Evolutionary conservation across 1,140 invertebrate genomes (phyloP), one percentile per base, ranked within the genome.

Genomic region (Atopsyche davidsoni): DNA sequence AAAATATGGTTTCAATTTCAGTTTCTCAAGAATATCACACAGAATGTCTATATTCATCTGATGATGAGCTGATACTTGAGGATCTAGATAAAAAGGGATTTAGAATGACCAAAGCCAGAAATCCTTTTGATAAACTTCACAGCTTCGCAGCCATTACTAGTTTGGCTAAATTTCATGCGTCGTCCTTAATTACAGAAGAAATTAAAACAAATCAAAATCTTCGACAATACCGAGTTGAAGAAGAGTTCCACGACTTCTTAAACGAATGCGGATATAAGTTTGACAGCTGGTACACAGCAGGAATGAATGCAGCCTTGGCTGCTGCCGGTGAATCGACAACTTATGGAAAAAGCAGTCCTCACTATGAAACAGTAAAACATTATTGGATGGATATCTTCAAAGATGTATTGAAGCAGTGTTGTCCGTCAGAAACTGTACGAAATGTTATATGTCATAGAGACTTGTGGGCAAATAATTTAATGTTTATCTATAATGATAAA

Each of bases 401-500:
- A 22, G 45, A 54, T 14, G 64, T 60, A 10, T 54, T 69, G 35
- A 43, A 54, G 35, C 42, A 69, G 18, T 53, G 58, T 28, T 49
- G 64, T 22, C 21, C 25, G 10, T 64, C 64, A 22, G 24, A 41
- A 6, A 57, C 61, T 18, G 53, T 60, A 18, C 57, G 62, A 28
- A 81, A 79, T 50, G 80, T 81, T 0, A 63, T 82, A 6, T 73
- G 70, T 35, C 82, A 82, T 60, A 73, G 76, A 0, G 77, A 84
- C 65, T 62, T 78, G 3, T 82, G 80, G 80, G 68, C 72, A 14
- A 80, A 78, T 28, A 83, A 83, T 58, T 56, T 82, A 0, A 64
- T 82, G 53, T 82, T 79, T 59, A 75, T 72, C 53, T 79, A 79
- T 42, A 62, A 70, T 44, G 13, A 68, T 22, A 32, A 56, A 11